A percentile compares a stretch with the other conserved stretches of the same genome.
Conservation (phyloP, 2,888 invertebrate species). For the Calameuta idolon region DNA sequence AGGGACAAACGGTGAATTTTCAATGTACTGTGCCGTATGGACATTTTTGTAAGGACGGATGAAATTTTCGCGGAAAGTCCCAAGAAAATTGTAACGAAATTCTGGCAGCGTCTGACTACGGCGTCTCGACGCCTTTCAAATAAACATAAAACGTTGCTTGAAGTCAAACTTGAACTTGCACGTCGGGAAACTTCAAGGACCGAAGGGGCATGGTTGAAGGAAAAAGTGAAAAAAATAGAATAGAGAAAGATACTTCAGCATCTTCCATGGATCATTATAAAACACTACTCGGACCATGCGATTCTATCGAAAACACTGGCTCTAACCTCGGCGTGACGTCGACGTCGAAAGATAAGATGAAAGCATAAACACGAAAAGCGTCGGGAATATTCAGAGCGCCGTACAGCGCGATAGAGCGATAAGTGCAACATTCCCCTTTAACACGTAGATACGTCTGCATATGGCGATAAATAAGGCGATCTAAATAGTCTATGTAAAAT, state of each 20-base stretch:
- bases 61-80: neutral
- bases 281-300: neutral
- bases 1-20: neutral
- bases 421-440: neutral
- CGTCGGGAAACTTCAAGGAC: neutral
- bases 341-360: neutral
- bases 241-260: neutral
- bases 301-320: neutral
- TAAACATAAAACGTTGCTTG: neutral
- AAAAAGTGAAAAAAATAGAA: neutral
- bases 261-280: neutral
- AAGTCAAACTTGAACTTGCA: neutral
- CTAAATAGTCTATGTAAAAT: neutral
- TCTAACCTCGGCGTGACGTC: neutral
- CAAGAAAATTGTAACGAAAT: neutral
- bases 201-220: neutral
- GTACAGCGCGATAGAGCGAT: neutral
- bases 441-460: neutral
- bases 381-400: neutral
- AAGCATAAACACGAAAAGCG: neutral
- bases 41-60: neutral
- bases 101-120: neutral
- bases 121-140: neutral
- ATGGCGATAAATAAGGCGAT: neutral
- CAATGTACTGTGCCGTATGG: rapidly evolving